Conservation (phyloP, 2,797 vertebrate species). For the Muraenolepis orangiensis region DNA sequence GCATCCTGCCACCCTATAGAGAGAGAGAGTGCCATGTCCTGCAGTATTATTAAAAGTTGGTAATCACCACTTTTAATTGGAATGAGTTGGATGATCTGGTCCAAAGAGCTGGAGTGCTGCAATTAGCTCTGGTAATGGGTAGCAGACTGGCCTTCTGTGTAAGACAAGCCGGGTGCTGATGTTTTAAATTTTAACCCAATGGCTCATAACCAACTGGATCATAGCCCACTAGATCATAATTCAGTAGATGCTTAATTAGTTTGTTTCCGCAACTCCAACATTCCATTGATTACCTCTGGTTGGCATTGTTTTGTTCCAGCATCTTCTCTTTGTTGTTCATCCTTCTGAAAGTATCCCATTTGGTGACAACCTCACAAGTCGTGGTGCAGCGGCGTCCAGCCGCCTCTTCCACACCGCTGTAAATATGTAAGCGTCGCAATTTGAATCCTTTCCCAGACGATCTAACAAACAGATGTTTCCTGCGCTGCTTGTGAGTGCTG, state of each 20-base stretch:
- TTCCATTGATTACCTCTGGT: neutral
- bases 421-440: neutral
- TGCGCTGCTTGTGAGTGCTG: neutral
- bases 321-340: neutral
- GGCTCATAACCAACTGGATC: too few relatives aligned
- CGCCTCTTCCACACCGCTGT: neutral
- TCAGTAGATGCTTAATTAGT: too few relatives aligned
- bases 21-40: neutral
- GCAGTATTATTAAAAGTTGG: neutral
- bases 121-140: neutral
- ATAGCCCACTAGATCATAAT: too few relatives aligned
- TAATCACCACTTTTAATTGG: neutral
- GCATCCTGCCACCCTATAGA: conserved; percentile 4
- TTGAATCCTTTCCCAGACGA: neutral
- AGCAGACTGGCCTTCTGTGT: neutral
- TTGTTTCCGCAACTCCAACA: too few relatives aligned
- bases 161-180: neutral
- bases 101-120: neutral
- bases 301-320: neutral
- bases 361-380: too few relatives aligned
- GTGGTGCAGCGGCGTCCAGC: too few relatives aligned
- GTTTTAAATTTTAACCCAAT: neutral
- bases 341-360: too few relatives aligned
- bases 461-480: neutral
- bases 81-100: neutral